Base-by-base conservation (phyloP, 2,888 invertebrate species). In the Heliconius ismenius region DNA sequence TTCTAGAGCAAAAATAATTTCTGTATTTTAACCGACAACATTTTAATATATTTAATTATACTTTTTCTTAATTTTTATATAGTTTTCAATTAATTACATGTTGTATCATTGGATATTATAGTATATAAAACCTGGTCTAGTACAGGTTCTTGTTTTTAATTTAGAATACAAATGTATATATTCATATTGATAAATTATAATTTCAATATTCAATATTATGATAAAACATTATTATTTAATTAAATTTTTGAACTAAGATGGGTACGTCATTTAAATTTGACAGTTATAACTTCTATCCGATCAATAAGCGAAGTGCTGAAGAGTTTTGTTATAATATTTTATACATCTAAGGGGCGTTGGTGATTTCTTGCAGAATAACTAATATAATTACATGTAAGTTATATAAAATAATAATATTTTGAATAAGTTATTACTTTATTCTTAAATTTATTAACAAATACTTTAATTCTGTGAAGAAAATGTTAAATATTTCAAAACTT, bases 271-370 rank as follows among this genome's bases (percentile, higher is more conserved):
- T 60, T 54, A 11, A 54, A 63, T 75, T 64, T 75, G 75, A 75
- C 75, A 75, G 63, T 75, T 70, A 13, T 24, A 21, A 36, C 21
- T 75, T 70, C 21, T 24, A 21, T 49, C 21, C 18, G 64, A 75
- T 75, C 75, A 75, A 75, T 75, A 75, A 54, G 54, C 58, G 58
- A 58, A 58, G 32, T 36, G 58, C 15, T 32, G 15, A 58, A 11
- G 28, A 69, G 10, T 58, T 58, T 58, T 15, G 15, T 36, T 32
- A 70, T 32, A 54, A n/a, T 70, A 70, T 15, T 26, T 58, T 36
- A 36, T 70, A 70, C n/a, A 58, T 70, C 36, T 58, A 36, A 70
- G 70, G 70, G 70, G 70, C 70, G 70, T 70, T 58, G 70, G 32
- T 70, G 70, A 28, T n/a, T 54, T 70, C 69, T 24, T 18, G 13